A percentile compares a stretch with the other conserved stretches of the same genome.
Conservation (phyloP, 2,888 invertebrate genomes). For the Erebia ligea region DNA sequence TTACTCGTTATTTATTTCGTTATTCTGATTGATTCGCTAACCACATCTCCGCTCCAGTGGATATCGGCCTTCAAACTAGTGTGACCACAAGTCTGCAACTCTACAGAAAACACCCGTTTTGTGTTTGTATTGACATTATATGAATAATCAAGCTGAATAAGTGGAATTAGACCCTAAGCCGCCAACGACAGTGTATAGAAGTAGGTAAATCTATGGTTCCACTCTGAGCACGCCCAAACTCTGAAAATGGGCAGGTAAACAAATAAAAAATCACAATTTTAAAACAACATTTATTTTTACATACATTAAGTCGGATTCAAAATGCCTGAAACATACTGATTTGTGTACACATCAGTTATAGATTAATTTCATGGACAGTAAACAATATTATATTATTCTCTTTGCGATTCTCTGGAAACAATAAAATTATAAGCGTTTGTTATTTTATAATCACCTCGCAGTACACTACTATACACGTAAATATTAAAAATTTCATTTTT, state of each 20-base stretch:
- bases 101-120: too few relatives aligned
- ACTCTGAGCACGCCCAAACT: neutral
- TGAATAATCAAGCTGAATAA: too few relatives aligned
- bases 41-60: too few relatives aligned
- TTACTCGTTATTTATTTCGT: too few relatives aligned
- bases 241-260: constrained; percentile 12
- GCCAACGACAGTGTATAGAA: too few relatives aligned
- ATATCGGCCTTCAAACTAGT: too few relatives aligned
- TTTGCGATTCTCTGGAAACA: constrained; percentile 67
- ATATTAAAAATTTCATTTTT: constrained; percentile 77
- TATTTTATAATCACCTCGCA: constrained; percentile 67
- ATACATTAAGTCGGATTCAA: constrained; percentile 84
- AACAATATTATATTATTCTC: constrained; percentile 71
- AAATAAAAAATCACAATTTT: constrained; percentile 77
- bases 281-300: constrained; percentile 84
- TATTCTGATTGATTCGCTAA: too few relatives aligned
- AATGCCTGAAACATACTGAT: constrained; percentile 83
- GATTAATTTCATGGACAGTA: constrained; percentile 78
- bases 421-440: constrained; percentile 69
- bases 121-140: too few relatives aligned
- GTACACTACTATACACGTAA: constrained; percentile 77
- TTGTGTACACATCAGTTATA: constrained; percentile 81
- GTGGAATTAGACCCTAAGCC: too few relatives aligned
- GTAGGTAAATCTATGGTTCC: too few relatives aligned
- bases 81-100: too few relatives aligned